phyloP scores from a whole-genome alignment of 2,888 invertebrate species.

The Syrphus vitripennis region DNA sequence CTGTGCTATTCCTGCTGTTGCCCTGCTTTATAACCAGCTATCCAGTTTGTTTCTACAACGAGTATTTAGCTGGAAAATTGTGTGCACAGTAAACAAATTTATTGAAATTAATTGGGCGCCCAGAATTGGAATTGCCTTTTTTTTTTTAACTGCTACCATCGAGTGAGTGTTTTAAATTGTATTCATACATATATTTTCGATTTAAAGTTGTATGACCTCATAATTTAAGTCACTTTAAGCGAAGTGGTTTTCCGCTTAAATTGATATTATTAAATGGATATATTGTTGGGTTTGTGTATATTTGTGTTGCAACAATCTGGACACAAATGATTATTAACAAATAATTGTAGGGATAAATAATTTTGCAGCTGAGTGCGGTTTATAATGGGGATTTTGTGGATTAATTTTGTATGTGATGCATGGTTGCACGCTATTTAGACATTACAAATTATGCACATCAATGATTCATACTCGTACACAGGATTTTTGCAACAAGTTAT shows the following conservation, averaged over 20 bases:
- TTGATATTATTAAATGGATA: conserved; percentile 52
- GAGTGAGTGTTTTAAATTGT: neutral
- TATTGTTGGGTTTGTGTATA: conserved; percentile 4
- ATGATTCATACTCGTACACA: neutral
- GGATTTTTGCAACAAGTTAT: neutral
- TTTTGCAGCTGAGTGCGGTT: neutral
- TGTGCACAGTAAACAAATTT: conserved; percentile 67
- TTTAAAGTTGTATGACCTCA: conserved; percentile 66
- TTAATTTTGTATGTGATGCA: neutral
- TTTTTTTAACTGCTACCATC: neutral
- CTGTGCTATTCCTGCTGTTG: conserved; percentile 22
- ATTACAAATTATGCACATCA: conserved; percentile 27
- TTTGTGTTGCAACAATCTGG: conserved; percentile 57
- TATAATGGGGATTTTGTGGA: neutral
- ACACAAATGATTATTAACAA: conserved; percentile 62
- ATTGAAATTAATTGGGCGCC: conserved; percentile 71
- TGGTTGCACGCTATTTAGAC: conserved; percentile 59
- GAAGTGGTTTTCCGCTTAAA: conserved; percentile 47
- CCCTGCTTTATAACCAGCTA: neutral
- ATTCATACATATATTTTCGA: conserved; percentile 10
- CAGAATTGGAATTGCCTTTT: neutral
- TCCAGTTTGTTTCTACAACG: conserved; percentile 39
- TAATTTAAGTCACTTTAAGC: conserved; percentile 62
- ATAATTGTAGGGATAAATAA: conserved; percentile 50
- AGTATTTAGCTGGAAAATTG: conserved; percentile 48